Base-by-base conservation (phyloP, 2,888 invertebrate genomes). In the Formica aserva region DNA sequence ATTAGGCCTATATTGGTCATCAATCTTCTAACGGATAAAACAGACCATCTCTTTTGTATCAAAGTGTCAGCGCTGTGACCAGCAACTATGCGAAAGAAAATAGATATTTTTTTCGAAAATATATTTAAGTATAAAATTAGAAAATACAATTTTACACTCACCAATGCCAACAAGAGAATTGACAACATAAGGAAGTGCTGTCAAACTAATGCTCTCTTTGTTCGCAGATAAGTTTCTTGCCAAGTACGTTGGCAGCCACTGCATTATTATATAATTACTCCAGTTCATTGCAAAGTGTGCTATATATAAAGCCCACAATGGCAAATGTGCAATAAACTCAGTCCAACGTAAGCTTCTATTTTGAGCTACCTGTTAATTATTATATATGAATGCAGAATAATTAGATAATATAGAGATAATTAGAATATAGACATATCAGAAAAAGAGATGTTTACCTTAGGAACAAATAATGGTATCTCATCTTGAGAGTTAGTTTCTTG, bases 211-310 rank as follows among this genome's bases (percentile, higher is more conserved):
- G 91, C 96, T 96, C 92, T 96, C 96, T 87, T 96, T 96, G 90
- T 97, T 96, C 2, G 96, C 97, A 29, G 96, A 96, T 55, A 97
- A 95, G 91, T 95, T 96, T 84, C 96, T 95, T 0, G 96, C 95
- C 89, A 97, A 94, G 93, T 97, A 97, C 1, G 97, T 97, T 4
- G 97, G 97, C 86, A 97, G 94, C 97, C 97, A 97, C 92, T 97
- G 97, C 97, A 97, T 97, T 90, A 97, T 97, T 87, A 97, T 97
- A 92, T 97, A 97, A 91, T 97, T 97, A 76, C 97, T 96, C 97
- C 97, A 97, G 94, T 97, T 97, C 97, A 97, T 97, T 41, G 97
- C 96, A 94, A 97, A 97, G 94, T 97, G 97, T 48, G 97, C 97
- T 82, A 96, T 95, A 91, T 97, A 97, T 88, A 97, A 96, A 6